These are phyloP conservation scores for Dexiosoma caninum DNA, from an alignment of 2,888 invertebrate species.

Conservation along the genomic window DNA sequence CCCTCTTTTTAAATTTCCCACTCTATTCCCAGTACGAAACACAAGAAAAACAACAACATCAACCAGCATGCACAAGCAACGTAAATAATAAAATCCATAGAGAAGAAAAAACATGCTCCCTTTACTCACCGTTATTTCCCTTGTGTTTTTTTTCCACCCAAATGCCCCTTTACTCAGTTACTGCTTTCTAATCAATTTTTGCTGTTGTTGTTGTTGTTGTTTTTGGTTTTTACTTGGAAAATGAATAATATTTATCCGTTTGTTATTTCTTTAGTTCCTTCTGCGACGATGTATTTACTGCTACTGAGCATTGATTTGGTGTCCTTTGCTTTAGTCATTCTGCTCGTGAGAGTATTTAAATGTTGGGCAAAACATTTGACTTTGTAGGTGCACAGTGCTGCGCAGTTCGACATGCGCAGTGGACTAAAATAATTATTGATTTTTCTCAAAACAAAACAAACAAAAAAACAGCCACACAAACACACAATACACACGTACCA, in stretches of 20 bases:
- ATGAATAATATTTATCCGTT: constrained; percentile 43
- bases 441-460: constrained; percentile 16
- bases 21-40: not conserved
- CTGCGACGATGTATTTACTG: constrained; percentile 58
- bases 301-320: constrained; percentile 54
- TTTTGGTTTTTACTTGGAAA: not conserved
- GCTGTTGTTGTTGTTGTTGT: not conserved
- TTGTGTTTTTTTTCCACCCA: not conserved
- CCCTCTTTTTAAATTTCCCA: constrained; percentile 23
- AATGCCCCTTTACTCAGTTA: constrained; percentile 16
- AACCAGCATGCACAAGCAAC: not conserved
- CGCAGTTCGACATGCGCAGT: constrained; percentile 68
- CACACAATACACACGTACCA: not conserved
- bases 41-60: not conserved
- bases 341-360: constrained; percentile 19
- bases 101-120: constrained; percentile 10
- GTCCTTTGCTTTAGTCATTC: constrained; percentile 42
- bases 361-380: constrained; percentile 48
- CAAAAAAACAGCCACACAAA: not conserved
- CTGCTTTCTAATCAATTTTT: no score
- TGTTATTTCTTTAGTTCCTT: constrained; percentile 47
- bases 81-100: not conserved
- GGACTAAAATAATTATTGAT: constrained; percentile 48
- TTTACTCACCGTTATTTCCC: constrained; percentile 15
- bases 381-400: constrained; percentile 60